Evolutionary conservation across 2,113 vertebrate species (phyloP).

Genomic region (Corvus moneduloides): DNA sequence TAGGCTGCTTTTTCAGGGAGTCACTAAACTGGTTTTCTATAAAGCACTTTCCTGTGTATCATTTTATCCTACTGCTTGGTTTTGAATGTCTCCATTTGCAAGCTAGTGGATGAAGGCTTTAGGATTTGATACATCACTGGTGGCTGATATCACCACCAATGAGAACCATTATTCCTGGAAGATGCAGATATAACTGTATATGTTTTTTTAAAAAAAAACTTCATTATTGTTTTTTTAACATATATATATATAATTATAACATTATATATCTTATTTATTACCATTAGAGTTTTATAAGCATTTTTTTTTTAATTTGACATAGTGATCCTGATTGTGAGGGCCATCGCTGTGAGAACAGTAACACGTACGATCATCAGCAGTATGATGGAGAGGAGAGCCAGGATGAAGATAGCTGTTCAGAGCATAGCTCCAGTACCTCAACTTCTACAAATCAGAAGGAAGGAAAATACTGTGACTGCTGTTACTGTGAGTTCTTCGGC

Average conservation of each 20-base stretch:
- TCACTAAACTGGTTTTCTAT: background rate
- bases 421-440: slow-evolving; percentile 97
- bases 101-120: background rate
- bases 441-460: slow-evolving; percentile 99
- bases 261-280: background rate
- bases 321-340: slow-evolving; percentile 98
- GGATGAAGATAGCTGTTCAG: slow-evolving; percentile 97
- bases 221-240: too few relatives aligned
- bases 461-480: slow-evolving; percentile 99
- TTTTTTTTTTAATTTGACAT: background rate
- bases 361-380: slow-evolving; percentile 86
- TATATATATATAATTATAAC: background rate
- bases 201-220: background rate
- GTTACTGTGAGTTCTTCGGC: slow-evolving; percentile 99
- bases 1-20: background rate
- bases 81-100: background rate
- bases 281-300: background rate
- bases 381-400: slow-evolving; percentile 95
- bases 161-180: background rate
- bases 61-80: background rate
- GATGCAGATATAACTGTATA: background rate
- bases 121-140: background rate
- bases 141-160: background rate
- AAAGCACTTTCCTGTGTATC: background rate
- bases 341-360: slow-evolving; percentile 90